These are phyloP conservation scores for Thrips palmi DNA, from an alignment of 1,140 invertebrate genomes.

Conservation along the genomic window DNA sequence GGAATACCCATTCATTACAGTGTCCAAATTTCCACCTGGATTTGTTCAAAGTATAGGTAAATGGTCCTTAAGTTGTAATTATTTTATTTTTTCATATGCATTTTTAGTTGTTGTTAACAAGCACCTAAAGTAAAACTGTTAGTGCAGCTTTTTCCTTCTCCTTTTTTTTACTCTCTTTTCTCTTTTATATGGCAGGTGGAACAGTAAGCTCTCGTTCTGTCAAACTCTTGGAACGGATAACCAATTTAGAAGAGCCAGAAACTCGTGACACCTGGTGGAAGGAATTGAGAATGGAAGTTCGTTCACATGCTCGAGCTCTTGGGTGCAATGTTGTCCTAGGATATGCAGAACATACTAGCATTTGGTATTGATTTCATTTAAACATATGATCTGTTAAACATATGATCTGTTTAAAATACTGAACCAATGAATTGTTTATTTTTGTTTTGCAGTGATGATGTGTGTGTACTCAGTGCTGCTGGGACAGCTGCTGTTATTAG, in stretches of 20 bases:
- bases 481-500: constrained; percentile 83
- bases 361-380: too few relatives aligned
- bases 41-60: constrained; percentile 79
- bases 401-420: not conserved
- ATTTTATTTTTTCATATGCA: not conserved
- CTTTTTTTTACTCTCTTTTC: constrained; percentile 1
- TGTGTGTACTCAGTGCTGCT: constrained; percentile 79
- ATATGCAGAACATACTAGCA: constrained; percentile 75
- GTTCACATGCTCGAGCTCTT: constrained; percentile 75
- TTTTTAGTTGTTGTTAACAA: not conserved
- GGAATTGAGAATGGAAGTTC: constrained; percentile 81
- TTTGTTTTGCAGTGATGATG: constrained; percentile 57
- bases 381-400: too few relatives aligned
- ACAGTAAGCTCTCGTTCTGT: constrained; percentile 72
- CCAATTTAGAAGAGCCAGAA: constrained; percentile 70
- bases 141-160: not conserved
- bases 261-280: constrained; percentile 89
- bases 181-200: constrained; percentile 35
- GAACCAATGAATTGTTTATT: constrained; percentile 3
- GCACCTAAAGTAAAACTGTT: not conserved
- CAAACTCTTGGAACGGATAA: constrained; percentile 67
- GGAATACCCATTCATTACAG: constrained; percentile 91
- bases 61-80: not conserved
- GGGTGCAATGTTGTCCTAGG: constrained; percentile 88
- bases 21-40: constrained; percentile 71